Evolutionary conservation across 2,797 vertebrate genomes (phyloP), one percentile per base, ranked within the genome.

Genomic region (Potorous gilbertii): DNA sequence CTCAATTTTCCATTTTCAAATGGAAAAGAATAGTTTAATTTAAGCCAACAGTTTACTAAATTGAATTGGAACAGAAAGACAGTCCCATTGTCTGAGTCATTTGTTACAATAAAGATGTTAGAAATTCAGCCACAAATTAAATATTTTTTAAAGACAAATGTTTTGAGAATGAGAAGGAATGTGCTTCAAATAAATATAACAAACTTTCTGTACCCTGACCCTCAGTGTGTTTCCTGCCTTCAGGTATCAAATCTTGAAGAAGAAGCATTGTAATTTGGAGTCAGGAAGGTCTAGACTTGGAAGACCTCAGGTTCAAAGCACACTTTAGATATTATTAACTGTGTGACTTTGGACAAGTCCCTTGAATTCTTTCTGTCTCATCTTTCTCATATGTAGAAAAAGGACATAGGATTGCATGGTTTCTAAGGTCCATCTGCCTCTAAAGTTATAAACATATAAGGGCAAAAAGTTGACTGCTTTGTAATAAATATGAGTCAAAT

Each of bases 51-150:
- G 14, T 93, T 95, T 29, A 5, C n/a, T 81, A 24, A 34, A 55
- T 55, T 93, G 4, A 90, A 50, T 90, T 89, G 92, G 62, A 90
- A 55, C 21, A 55, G 57, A 13, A 94, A 92, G 90, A 96, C 27
- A 91, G 50, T 34, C 24, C 24, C 46, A 21, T 54, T 57, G 5
- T 90, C 28, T 56, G 56, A 94, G 34, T 54, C 11, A 52, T 57
- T 91, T 92, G 18, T 0, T 0, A 92, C 52, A 94, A 54, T 93
- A 93, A 95, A 92, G 54, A 93, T 56, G 54, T 90, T 96, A 90
- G 94, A 50, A 92, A 12, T 28, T 92, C 16, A 27, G 9, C 0
- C 92, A 90, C 55, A 87, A 90, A 55, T n/a, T 54, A 96, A 50
- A 92, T 92, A 81, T 27, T 89, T 66, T 81, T 54, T 12, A 93